These are phyloP conservation scores for Limnodromus scolopaceus DNA, from an alignment of 2,797 vertebrate genomes.

Conservation along the genomic window DNA sequence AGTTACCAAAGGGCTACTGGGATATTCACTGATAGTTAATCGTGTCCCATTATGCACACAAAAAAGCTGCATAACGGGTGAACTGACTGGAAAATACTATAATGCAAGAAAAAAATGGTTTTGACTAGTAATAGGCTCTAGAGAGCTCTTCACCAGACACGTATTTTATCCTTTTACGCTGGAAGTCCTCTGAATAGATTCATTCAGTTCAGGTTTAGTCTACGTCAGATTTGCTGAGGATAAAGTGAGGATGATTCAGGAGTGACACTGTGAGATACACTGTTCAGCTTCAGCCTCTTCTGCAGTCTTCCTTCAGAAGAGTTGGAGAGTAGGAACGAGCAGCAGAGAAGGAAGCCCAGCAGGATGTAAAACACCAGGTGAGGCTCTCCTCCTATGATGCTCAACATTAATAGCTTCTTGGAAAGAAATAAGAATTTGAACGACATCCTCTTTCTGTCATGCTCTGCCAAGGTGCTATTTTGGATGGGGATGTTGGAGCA, in stretches of 20 bases:
- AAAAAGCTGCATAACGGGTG: neutral
- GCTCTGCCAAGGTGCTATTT: constrained; percentile 43
- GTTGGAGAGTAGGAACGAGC: neutral
- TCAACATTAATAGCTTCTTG: neutral
- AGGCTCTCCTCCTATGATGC: neutral
- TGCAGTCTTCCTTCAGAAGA: neutral
- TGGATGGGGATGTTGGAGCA: neutral
- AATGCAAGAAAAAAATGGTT: neutral
- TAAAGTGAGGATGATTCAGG: neutral
- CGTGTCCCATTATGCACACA: neutral
- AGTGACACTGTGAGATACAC: neutral
- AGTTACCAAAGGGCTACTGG: neutral
- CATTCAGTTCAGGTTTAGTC: neutral
- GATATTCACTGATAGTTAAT: neutral
- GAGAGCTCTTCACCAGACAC: neutral
- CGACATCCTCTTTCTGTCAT: constrained; percentile 30
- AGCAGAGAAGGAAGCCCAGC: neutral
- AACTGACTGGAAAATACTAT: neutral
- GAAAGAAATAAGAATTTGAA: constrained; percentile 33
- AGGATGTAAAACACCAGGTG: constrained; percentile 12
- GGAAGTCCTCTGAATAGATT: neutral
- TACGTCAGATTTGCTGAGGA: neutral
- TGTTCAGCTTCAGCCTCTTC: neutral
- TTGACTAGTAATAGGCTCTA: neutral
- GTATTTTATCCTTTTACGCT: neutral